A percentile compares a stretch with the other conserved stretches of the same genome.
Evolutionary conservation across 1,140 invertebrate species (phyloP).

Genomic region (Drosophila quadrilineata): DNA sequence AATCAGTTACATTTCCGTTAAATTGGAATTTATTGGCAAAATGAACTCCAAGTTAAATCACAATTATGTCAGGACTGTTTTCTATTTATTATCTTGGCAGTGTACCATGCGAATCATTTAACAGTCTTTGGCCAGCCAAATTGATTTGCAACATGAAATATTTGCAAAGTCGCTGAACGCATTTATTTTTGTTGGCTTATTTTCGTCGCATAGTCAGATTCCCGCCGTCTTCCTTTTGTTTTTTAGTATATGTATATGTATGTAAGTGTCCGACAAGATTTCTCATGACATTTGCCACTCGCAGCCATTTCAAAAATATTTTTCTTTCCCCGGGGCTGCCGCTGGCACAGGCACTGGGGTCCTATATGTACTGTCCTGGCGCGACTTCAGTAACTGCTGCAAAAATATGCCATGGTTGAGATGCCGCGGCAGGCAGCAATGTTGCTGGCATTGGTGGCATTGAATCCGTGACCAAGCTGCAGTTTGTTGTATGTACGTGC

Average conservation of each 20-base stretch:
- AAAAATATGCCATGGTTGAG: slow-evolving; percentile 45
- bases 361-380: no score
- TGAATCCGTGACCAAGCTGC: slow-evolving; percentile 62
- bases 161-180: slow-evolving; percentile 36
- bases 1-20: no score
- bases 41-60: no score
- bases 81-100: no score
- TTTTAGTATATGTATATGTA: slow-evolving; percentile 7
- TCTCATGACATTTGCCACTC: slow-evolving; percentile 49
- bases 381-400: slow-evolving; percentile 30
- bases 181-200: slow-evolving; percentile 1
- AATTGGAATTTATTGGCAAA: no score
- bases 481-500: slow-evolving; percentile 70
- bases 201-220: not conserved
- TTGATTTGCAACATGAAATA: slow-evolving; percentile 60
- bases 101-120: no score
- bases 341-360: no score
- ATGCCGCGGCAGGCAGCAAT: slow-evolving; percentile 1
- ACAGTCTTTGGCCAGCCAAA: slow-evolving; percentile 52
- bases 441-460: slow-evolving; percentile 16
- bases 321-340: slow-evolving; percentile 42
- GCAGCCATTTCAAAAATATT: slow-evolving; percentile 56
- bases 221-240: not conserved
- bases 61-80: no score
- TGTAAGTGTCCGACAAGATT: slow-evolving; percentile 36